Conservation (phyloP, 2,888 invertebrate species). For the Apotomis betuletana region DNA sequence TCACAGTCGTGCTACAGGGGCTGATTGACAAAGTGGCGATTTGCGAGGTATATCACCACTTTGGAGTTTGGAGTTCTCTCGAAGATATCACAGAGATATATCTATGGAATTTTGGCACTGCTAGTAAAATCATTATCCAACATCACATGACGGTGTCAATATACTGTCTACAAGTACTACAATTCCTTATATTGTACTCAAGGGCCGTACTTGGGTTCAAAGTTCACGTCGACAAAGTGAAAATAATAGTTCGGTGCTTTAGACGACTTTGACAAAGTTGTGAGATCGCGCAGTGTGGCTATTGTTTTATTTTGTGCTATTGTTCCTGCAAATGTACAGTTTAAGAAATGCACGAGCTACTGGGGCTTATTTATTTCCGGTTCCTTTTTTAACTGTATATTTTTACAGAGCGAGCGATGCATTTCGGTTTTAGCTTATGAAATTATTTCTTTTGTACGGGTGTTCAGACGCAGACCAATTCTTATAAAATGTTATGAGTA, state of each 20-base stretch:
- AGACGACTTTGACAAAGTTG: slow-evolving; percentile 35
- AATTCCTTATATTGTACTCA: slow-evolving; percentile 3
- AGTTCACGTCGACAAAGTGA: slow-evolving; percentile 36
- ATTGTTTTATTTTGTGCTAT: too few relatives aligned
- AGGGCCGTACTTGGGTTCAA: slow-evolving; percentile 21
- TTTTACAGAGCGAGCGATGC: not conserved
- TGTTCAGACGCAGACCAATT: too few relatives aligned
- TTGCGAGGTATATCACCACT: too few relatives aligned
- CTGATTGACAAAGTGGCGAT: too few relatives aligned
- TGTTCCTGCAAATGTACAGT: slow-evolving; percentile 3
- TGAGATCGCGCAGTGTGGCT: slow-evolving; percentile 5
- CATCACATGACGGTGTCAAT: not conserved
- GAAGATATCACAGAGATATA: too few relatives aligned
- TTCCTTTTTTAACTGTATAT: not conserved
- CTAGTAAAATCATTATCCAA: not conserved
- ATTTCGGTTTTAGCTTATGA: too few relatives aligned
- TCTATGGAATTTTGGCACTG: too few relatives aligned
- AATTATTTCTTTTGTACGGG: too few relatives aligned
- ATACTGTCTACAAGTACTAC: slow-evolving; percentile 1
- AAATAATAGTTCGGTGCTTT: slow-evolving; percentile 39
- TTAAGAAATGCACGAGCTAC: slow-evolving; percentile 1
- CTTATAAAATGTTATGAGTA: too few relatives aligned
- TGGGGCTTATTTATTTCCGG: not conserved
- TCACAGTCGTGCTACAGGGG: too few relatives aligned
- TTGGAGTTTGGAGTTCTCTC: too few relatives aligned